These are phyloP conservation scores for Tethea ocularis DNA, from an alignment of 2,888 invertebrate species.

Conservation along the genomic window DNA sequence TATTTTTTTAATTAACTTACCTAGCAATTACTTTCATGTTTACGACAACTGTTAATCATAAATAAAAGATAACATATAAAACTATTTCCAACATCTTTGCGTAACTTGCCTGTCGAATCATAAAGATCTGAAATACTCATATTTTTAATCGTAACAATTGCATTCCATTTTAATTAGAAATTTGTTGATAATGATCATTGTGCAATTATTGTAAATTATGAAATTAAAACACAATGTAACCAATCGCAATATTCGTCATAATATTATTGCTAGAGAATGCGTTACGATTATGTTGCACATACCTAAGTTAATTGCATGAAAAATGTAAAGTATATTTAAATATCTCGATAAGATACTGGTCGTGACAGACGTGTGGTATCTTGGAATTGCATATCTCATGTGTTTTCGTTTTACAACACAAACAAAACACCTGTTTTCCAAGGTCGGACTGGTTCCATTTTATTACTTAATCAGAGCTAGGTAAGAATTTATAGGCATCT, in stretches of 20 bases:
- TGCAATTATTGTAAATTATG: constrained; percentile 33
- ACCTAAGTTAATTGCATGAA: constrained; percentile 4
- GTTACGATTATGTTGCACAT: constrained; percentile 1
- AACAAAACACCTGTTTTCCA: constrained; percentile 47
- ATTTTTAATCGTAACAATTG: constrained; percentile 1
- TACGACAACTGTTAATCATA: background rate
- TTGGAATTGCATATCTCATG: constrained; percentile 21
- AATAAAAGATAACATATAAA: background rate
- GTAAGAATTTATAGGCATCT: background rate
- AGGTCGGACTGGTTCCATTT: constrained; percentile 7
- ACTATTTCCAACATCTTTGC: background rate
- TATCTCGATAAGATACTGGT: constrained; percentile 27
- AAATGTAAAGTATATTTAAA: constrained; percentile 1
- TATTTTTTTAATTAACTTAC: too few relatives aligned
- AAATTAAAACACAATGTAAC: constrained; percentile 19
- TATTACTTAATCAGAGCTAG: background rate
- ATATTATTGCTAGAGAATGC: constrained; percentile 20
- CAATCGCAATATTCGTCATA: constrained; percentile 25
- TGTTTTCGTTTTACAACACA: constrained; percentile 39
- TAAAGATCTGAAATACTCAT: background rate
- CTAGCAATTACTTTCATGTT: too few relatives aligned
- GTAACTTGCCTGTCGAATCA: background rate
- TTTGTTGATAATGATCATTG: constrained; percentile 22
- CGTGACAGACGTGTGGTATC: constrained; percentile 47
- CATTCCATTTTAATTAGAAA: constrained; percentile 20